A percentile compares a stretch with the other conserved stretches of the same genome.
Evolutionary conservation across 2,113 vertebrate genomes (phyloP).

Genomic region (Cygnus atratus): DNA sequence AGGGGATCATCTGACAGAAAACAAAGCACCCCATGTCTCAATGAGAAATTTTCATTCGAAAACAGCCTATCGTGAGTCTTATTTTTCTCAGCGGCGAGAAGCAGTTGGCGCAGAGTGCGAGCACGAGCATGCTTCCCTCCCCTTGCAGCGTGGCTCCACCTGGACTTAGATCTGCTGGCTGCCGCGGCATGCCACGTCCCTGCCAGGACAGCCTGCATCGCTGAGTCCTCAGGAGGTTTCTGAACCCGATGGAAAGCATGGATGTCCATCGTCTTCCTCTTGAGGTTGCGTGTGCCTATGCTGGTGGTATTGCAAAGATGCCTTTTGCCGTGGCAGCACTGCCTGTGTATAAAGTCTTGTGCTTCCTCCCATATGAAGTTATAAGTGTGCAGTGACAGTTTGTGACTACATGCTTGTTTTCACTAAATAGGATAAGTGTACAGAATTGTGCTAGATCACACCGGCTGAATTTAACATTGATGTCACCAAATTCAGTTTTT

Average conservation of each 20-base stretch:
- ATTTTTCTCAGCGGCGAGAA: neutral
- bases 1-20: too few species aligned
- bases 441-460: rapidly evolving
- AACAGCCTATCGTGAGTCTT: neutral
- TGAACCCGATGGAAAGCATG: too few species aligned
- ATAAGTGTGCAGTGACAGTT: neutral
- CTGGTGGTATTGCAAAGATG: neutral
- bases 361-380: neutral
- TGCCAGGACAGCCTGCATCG: neutral
- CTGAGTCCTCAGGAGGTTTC: too few species aligned
- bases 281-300: neutral
- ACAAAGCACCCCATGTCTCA: neutral
- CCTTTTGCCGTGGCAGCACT: neutral
- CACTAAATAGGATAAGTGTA: rapidly evolving
- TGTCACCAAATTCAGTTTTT: neutral
- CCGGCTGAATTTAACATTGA: rapidly evolving
- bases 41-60: neutral
- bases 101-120: too few species aligned
- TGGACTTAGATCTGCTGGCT: neutral
- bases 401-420: rapidly evolving
- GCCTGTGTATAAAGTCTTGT: neutral
- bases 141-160: neutral
- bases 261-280: neutral
- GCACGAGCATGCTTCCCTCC: too few species aligned
- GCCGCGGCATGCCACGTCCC: too few species aligned